Percentiles rank a stretch among this genome's conserved stretches.
These are phyloP conservation scores for Xenopus borealis DNA, from an alignment of 2,113 vertebrate genomes.

Conservation along the genomic window DNA sequence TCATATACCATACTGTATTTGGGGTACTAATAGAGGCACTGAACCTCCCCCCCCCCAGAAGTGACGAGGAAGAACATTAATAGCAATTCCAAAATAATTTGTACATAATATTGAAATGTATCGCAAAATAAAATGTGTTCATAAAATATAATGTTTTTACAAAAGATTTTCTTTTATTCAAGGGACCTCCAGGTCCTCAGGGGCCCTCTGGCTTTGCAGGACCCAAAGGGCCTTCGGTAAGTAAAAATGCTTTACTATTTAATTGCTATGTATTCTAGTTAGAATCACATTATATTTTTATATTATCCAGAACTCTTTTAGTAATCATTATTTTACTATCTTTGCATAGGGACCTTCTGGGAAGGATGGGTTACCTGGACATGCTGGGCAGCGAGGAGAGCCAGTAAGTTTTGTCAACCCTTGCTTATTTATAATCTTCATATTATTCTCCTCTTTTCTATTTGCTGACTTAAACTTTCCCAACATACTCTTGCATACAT, in stretches of 20 bases:
- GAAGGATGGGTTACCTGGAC: constrained; percentile 83
- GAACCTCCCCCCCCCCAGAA: too few species aligned
- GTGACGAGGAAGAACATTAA: too few species aligned
- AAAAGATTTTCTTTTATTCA: constrained; percentile 24
- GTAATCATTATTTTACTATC: neutral
- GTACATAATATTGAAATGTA: too few species aligned
- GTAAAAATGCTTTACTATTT: constrained; percentile 45
- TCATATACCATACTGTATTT: too few species aligned
- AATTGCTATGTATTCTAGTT: too few species aligned
- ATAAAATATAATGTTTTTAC: too few species aligned
- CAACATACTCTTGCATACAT: too few species aligned
- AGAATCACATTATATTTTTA: too few species aligned
- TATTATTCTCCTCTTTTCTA: neutral
- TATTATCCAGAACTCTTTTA: too few species aligned
- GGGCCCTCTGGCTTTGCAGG: constrained; percentile 80
- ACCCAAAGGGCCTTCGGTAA: constrained; percentile 80
- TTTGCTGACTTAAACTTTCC: neutral
- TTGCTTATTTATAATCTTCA: neutral
- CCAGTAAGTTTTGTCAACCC: constrained; percentile 62
- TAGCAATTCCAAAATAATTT: too few species aligned
- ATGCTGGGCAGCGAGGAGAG: constrained; percentile 86
- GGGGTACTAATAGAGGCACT: too few species aligned
- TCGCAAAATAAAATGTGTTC: too few species aligned
- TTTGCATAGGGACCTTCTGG: constrained; percentile 72
- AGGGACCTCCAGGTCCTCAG: constrained; percentile 83